Evolutionary conservation across 2,888 invertebrate genomes (phyloP).

Genomic region (Chrysomela aeneicollis): DNA sequence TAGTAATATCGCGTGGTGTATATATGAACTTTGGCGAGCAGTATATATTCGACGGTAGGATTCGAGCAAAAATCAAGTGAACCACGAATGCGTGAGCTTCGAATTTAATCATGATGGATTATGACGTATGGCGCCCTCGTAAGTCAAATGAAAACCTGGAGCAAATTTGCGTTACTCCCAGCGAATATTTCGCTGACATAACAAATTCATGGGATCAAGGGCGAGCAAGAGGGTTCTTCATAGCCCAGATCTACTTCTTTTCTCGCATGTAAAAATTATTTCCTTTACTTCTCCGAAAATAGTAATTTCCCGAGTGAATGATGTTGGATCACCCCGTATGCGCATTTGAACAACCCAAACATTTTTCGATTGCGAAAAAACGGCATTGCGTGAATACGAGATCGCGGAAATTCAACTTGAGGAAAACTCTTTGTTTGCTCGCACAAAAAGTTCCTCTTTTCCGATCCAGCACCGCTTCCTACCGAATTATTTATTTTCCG

Average conservation of each 20-base stretch:
- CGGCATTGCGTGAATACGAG: not conserved
- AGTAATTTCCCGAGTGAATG: no score
- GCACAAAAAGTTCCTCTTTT: no score
- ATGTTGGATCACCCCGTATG: no score
- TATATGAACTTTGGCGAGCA: not conserved
- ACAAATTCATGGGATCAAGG: not conserved
- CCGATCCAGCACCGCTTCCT: no score
- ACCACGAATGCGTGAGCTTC: constrained; percentile 17
- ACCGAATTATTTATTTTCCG: not conserved
- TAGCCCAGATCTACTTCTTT: no score
- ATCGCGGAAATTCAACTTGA: not conserved
- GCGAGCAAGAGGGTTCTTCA: not conserved
- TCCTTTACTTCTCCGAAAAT: no score
- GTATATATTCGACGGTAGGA: not conserved
- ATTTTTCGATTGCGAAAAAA: no score
- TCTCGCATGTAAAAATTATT: no score
- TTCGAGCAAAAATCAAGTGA: constrained; percentile 21
- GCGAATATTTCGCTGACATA: constrained; percentile 9
- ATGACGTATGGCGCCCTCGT: constrained; percentile 25
- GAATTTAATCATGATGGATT: constrained; percentile 32
- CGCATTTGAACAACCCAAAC: no score
- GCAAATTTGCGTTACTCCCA: constrained; percentile 18
- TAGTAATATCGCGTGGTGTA: no score
- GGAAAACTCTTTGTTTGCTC: not conserved
- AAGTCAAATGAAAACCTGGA: constrained; percentile 27